phyloP scores from a whole-genome alignment of 2,888 invertebrate genomes.

The Iphiclides podalirius region DNA sequence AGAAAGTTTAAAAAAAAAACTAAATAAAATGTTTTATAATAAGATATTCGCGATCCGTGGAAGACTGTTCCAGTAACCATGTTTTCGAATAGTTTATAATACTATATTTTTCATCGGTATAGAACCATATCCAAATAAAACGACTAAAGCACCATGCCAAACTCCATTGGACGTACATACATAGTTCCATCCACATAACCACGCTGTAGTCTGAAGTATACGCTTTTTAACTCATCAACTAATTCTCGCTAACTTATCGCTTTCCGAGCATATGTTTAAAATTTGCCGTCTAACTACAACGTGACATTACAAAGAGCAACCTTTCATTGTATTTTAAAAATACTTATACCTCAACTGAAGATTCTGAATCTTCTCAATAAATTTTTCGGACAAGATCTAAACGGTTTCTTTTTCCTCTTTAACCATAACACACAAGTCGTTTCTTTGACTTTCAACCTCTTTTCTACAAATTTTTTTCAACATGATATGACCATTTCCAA shows the following conservation, averaged over 20 bases:
- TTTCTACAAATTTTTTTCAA: constrained; percentile 66
- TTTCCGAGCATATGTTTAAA: constrained; percentile 24
- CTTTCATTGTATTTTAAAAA: constrained; percentile 71
- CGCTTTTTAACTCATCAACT: neutral
- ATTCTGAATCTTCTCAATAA: constrained; percentile 72
- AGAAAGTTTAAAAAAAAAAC: constrained; percentile 18
- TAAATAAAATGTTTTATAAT: constrained; percentile 37
- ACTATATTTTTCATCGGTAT: constrained; percentile 56
- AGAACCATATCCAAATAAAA: constrained; percentile 62
- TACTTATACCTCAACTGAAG: constrained; percentile 64
- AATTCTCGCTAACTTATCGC: constrained; percentile 32
- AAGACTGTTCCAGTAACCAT: constrained; percentile 68
- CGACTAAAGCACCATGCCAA: constrained; percentile 69
- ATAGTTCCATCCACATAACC: constrained; percentile 36
- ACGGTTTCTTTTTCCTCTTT: constrained; percentile 61
- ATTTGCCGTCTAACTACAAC: constrained; percentile 52
- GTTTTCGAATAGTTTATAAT: constrained; percentile 65
- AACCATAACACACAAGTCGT: constrained; percentile 63
- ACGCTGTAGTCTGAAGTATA: constrained; percentile 27
- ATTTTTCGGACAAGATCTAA: constrained; percentile 60
- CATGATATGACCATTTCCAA: constrained; percentile 72
- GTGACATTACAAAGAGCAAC: constrained; percentile 47
- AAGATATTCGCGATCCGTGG: constrained; percentile 56
- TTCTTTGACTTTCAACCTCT: constrained; percentile 56
- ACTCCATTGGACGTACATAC: constrained; percentile 55